Conservation (phyloP, 2,113 vertebrate genomes). For the Onychorhynchus coronatus region DNA sequence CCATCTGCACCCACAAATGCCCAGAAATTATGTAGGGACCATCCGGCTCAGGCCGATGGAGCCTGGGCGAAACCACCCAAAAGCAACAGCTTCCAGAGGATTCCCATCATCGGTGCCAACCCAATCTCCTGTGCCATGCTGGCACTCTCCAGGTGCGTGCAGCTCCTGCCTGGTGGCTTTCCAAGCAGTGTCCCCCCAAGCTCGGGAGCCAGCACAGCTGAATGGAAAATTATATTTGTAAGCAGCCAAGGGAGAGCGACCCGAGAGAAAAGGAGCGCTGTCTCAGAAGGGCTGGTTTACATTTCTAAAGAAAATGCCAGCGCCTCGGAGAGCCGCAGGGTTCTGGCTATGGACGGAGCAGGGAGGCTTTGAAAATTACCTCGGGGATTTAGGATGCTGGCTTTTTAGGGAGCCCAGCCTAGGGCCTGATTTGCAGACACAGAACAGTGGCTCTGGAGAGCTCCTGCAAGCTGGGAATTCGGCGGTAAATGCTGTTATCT, state of each 20-base stretch:
- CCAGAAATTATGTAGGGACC: accelerated
- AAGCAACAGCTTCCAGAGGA: not conserved
- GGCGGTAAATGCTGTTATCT: not conserved
- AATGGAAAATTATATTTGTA: not conserved
- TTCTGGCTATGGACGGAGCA: not conserved
- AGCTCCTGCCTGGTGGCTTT: not conserved
- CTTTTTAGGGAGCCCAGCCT: not conserved
- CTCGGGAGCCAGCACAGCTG: not conserved
- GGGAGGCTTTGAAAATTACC: constrained; percentile 12
- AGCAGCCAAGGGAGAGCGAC: not conserved
- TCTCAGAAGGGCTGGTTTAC: not conserved
- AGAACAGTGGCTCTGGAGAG: not conserved
- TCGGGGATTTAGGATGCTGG: not conserved
- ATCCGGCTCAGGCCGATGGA: accelerated
- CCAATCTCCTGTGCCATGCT: not conserved
- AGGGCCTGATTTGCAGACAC: not conserved
- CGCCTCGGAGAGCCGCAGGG: constrained; percentile 1
- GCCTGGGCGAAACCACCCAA: not conserved
- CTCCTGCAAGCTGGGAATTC: not conserved
- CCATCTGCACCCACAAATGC: not conserved
- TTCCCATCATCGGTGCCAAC: not conserved
- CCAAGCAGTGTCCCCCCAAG: not conserved
- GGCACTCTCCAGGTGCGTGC: not conserved
- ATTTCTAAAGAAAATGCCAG: constrained; percentile 48
- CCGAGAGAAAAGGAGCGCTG: not conserved